phyloP scores from a whole-genome alignment of 2,888 invertebrate genomes.

The Ormyrus thymus region DNA sequence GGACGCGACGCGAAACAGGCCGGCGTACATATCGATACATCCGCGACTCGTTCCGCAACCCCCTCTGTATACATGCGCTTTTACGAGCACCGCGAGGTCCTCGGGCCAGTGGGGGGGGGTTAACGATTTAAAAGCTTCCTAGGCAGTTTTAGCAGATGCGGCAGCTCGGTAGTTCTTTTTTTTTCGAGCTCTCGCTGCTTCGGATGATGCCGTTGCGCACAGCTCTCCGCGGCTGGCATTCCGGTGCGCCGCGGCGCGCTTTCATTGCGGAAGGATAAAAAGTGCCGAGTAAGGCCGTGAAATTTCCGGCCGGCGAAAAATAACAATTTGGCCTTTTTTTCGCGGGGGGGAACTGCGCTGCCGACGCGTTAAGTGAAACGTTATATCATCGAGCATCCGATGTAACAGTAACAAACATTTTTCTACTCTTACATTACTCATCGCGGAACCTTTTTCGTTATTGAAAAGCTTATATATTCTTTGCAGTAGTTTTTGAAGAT shows the following conservation, averaged over 20 bases:
- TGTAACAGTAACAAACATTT: neutral
- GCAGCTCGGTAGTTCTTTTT: too few species aligned
- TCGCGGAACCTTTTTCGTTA: too few species aligned
- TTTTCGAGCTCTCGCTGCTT: too few species aligned
- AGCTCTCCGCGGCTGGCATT: too few species aligned
- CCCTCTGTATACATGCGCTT: slow-evolving; percentile 16
- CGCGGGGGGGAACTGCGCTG: too few species aligned
- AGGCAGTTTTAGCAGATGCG: too few species aligned
- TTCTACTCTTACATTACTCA: neutral
- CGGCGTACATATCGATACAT: too few species aligned
- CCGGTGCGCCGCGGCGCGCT: neutral
- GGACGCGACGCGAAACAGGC: too few species aligned
- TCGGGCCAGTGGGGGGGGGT: neutral
- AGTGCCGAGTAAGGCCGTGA: slow-evolving; percentile 25
- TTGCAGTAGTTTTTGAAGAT: too few species aligned
- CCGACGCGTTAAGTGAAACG: neutral
- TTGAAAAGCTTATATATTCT: too few species aligned
- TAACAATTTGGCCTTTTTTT: slow-evolving; percentile 3
- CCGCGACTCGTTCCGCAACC: too few species aligned
- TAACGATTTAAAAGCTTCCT: slow-evolving; percentile 34
- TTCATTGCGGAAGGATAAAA: slow-evolving; percentile 12
- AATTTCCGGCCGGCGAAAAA: slow-evolving; percentile 11
- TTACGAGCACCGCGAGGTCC: slow-evolving; percentile 4
- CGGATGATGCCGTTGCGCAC: too few species aligned
- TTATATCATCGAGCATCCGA: neutral